phyloP scores from a whole-genome alignment of 2,888 invertebrate species.

The Hoplodrina ambigua region DNA sequence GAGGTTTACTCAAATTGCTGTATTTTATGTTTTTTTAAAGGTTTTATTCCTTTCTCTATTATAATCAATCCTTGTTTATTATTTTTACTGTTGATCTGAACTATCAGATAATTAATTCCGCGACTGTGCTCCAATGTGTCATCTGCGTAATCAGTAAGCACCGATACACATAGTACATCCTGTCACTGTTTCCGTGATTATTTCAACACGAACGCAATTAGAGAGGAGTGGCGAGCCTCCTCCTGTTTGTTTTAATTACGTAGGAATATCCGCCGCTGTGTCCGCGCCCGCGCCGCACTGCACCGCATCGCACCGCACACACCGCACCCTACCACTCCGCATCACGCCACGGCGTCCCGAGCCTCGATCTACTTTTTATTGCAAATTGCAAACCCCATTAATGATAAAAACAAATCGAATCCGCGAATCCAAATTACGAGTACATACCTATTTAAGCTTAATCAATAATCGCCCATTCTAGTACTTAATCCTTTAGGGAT shows the following conservation, averaged over 20 bases:
- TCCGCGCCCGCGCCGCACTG: constrained; percentile 68
- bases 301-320: constrained; percentile 36
- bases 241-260: constrained; percentile 90
- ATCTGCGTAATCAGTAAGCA: constrained; percentile 62
- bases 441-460: constrained; percentile 56
- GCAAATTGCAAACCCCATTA: constrained; percentile 84
- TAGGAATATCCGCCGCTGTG: constrained; percentile 81
- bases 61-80: constrained; percentile 15
- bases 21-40: constrained; percentile 25
- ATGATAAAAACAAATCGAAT: constrained; percentile 80
- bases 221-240: constrained; percentile 87
- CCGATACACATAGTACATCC: constrained; percentile 69
- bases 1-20: constrained; percentile 39
- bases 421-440: constrained; percentile 69
- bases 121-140: constrained; percentile 44
- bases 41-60: neutral
- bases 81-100: constrained; percentile 14
- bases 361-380: constrained; percentile 79
- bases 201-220: constrained; percentile 89
- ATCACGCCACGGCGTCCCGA: constrained; percentile 46
- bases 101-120: constrained; percentile 29
- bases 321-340: constrained; percentile 13
- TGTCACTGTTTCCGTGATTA: constrained; percentile 85
- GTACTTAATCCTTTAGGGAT: constrained; percentile 27
- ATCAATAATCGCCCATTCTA: constrained; percentile 64